Base-by-base conservation (phyloP, 1,140 invertebrate species). In the Dinothrombium tinctorium region DNA sequence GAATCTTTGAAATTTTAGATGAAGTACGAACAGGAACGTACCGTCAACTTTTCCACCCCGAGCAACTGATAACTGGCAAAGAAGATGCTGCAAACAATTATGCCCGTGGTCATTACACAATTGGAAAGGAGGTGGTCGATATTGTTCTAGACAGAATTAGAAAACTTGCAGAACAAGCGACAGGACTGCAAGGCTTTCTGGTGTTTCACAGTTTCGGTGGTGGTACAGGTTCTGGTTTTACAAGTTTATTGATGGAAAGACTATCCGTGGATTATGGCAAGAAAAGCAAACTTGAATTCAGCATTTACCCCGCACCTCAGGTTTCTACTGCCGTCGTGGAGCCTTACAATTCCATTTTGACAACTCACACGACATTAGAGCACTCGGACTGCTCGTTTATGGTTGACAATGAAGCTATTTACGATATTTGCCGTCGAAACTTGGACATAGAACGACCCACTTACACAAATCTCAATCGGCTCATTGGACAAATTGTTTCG, bases 291-390 rank as follows among this genome's bases (percentile, higher is more conserved):
- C 54, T 81, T 8, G 75, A 79, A 52, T 80, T 76, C 51, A 63
- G 71, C 1, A 65, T 83, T 21, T 82, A 76, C 57, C 78, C 78
- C 11, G 69, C 78, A 7, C 79, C 78, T 2, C 68, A 70, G 61
- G 68, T 73, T 8, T 64, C 61, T 17, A 67, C 64, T 0, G 68
- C 79, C 8, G 76, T 87, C 32, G 79, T 87, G 1, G 82, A 87
- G 54, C 79, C 81, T 0, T 87, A 87, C 54, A 87, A 87, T 56
- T 71, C 79, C 0, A 61, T 84, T 4, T 56, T 86, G 24, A 73
- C 78, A 6, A 73, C 76, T 0, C 79, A 84, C 51, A 71, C 70
- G 22, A 73, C 72, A 20, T 65, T 87, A 51, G 72, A 86, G 49
- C 69, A 72, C 49, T 69, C 73, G 42, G 78, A 86, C 50, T 74